A percentile compares a stretch with the other conserved stretches of the same genome.
Conservation (phyloP, 2,797 vertebrate genomes). For the Xenops minutus region DNA sequence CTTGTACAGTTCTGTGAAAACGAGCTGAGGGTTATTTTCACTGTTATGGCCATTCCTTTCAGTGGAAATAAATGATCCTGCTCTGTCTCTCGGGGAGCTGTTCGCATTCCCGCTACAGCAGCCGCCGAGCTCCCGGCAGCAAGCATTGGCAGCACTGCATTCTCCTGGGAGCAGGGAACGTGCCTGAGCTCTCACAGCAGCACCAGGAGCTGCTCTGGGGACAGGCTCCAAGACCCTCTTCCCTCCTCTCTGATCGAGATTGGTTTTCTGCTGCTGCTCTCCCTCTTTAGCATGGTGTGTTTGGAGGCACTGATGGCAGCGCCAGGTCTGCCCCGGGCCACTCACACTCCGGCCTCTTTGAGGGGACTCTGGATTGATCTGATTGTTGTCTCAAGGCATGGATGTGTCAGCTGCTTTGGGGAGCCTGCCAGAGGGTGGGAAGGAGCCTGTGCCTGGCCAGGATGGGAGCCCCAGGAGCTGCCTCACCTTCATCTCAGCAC, state of each 20-base stretch:
- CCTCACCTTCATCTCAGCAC: rapidly evolving
- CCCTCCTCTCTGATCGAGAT: background rate
- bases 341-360: background rate
- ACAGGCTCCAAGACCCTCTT: background rate
- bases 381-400: background rate
- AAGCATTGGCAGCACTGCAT: background rate
- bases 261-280: rapidly evolving
- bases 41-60: background rate
- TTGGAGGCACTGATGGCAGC: background rate
- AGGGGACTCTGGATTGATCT: background rate
- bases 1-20: background rate
- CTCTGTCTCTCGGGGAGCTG: background rate
- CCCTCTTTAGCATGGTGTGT: background rate
- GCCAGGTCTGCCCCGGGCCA: background rate
- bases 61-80: background rate
- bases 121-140: background rate
- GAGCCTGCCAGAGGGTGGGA: background rate
- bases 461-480: background rate
- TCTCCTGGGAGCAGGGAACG: background rate
- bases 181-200: background rate
- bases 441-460: background rate
- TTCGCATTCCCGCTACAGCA: background rate
- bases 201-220: background rate
- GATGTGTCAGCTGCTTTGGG: background rate
- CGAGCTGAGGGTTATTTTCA: background rate